Percentiles rank a stretch among this genome's conserved stretches.
phyloP scores from a whole-genome alignment of 2,888 invertebrate genomes.

The Melinaea marsaeus region DNA sequence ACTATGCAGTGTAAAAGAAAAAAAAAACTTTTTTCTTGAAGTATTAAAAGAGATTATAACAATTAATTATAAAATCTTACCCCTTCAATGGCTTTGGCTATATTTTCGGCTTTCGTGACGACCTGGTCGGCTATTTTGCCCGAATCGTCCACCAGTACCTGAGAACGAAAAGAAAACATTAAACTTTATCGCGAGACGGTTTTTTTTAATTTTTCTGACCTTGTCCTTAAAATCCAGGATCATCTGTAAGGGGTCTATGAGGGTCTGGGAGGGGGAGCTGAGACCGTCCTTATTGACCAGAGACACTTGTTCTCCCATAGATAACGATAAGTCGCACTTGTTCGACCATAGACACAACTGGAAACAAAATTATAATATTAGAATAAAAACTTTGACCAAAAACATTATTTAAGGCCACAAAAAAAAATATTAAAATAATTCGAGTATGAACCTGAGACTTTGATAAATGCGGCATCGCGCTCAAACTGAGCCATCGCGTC shows the following conservation, averaged over 20 bases:
- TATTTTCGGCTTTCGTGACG: slow-evolving; percentile 41
- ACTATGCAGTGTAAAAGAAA: too few relatives aligned
- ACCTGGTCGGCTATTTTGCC: slow-evolving; percentile 52
- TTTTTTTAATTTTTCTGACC: slow-evolving; percentile 35
- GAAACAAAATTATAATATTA: too few relatives aligned
- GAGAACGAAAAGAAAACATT: slow-evolving; percentile 8
- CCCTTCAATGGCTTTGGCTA: slow-evolving; percentile 45
- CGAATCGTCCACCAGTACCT: slow-evolving; percentile 62
- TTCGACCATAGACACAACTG: slow-evolving; percentile 95
- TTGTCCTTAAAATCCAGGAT: slow-evolving; percentile 54
- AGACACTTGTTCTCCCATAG: slow-evolving; percentile 81
- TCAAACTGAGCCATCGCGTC: too few relatives aligned
- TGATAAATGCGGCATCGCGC: too few relatives aligned
- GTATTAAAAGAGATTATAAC: too few relatives aligned
- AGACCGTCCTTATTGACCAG: slow-evolving; percentile 49
- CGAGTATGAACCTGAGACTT: too few relatives aligned
- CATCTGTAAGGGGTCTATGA: slow-evolving; percentile 58
- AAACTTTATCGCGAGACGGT: neutral
- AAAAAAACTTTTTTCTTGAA: too few relatives aligned
- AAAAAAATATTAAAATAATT: too few relatives aligned
- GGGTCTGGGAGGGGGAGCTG: slow-evolving; percentile 14
- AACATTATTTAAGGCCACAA: too few relatives aligned
- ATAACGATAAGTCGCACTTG: slow-evolving; percentile 93
- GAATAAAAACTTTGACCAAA: too few relatives aligned
- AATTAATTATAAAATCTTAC: slow-evolving; percentile 36